Base-by-base conservation (phyloP, 2,888 invertebrate genomes). In the Smittia aterrima region DNA sequence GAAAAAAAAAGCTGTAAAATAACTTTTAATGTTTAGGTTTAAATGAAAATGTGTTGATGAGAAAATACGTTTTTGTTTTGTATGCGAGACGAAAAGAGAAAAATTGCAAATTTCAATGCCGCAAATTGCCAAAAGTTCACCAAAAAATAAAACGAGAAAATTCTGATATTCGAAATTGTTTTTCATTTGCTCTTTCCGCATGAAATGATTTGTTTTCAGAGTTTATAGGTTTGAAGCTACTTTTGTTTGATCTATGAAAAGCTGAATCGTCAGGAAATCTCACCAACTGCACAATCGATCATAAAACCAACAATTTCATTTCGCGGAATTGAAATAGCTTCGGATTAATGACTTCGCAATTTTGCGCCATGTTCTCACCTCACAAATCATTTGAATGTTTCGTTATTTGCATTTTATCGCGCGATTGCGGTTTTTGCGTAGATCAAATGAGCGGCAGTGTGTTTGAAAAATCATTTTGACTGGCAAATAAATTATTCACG, bases 281-380 rank as follows among this genome's bases (percentile, higher is more conserved):
- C 3, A n/a, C 13, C 2, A 47, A 47, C 16, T 6, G 11, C n/a
- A 11, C n/a, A 6, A 47, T 58, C 58, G 58, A 58, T 22, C 22
- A 58, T 18, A 58, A 20, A 58, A 58, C 58, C 7, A 58, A 58
- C 47, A 47, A 18, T 18, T 22, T 2, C 58, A 58, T n/a, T n/a
- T 7, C 13, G 13, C 4, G 13, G 47, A 13, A 13, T 47, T 47
- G 4, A 13, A 3, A 18, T 4, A 18, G 13, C 16, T 47, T n/a
- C 9, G 18, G 58, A 58, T 58, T 58, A 58, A 58, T 58, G 58
- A 58, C 58, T 58, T 58, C n/a, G 58, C n/a, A 58, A 58, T 58
- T 47, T 22, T 58, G 13, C 20, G 22, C 58, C 58, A 58, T 58
- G 18, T 58, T 18, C 18, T 58, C 22, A 58, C 58, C 58, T 58